Percentiles rank a stretch among this genome's conserved stretches.
Conservation (phyloP, 2,888 invertebrate genomes). For the Copidosoma aretas region DNA sequence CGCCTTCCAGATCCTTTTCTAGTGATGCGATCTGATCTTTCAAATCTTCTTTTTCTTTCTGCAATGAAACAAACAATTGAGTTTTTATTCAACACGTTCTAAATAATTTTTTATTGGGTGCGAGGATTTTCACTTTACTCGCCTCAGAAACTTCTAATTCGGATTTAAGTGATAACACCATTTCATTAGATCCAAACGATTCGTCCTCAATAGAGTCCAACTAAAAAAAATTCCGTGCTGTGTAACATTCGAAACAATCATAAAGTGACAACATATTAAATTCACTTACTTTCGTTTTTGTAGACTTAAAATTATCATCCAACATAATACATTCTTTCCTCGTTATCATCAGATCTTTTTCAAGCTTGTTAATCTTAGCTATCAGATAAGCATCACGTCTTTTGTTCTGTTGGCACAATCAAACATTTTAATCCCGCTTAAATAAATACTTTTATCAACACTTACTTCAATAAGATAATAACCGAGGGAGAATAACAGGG, state of each 20-base stretch:
- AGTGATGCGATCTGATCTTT: conserved; percentile 74
- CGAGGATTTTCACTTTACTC: conserved; percentile 27
- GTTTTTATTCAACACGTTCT: too few relatives aligned
- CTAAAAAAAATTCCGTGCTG: conserved; percentile 40
- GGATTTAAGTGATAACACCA: conserved; percentile 72
- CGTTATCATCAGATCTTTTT: conserved; percentile 68
- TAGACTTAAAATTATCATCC: conserved; percentile 64
- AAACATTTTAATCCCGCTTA: conserved; percentile 1
- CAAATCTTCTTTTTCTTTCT: conserved; percentile 64
- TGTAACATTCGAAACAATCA: conserved; percentile 24
- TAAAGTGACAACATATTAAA: conserved; percentile 1
- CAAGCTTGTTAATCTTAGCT: conserved; percentile 71
- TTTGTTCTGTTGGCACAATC: conserved; percentile 63
- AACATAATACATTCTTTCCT: conserved; percentile 67
- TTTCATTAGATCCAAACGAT: conserved; percentile 76
- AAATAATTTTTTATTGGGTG: too few relatives aligned
- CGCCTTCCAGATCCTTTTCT: conserved; percentile 80
- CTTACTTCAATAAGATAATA: conserved; percentile 76
- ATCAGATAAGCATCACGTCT: conserved; percentile 75
- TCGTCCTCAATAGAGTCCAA: conserved; percentile 73
- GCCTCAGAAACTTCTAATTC: conserved; percentile 68
- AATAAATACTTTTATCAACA: conserved; percentile 8
- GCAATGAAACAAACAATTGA: conserved; percentile 16
- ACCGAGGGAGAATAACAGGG: conserved; percentile 76
- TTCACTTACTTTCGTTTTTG: conserved; percentile 57